Evolutionary conservation across 2,888 invertebrate species (phyloP), one percentile per base, ranked within the genome.

Genomic region (Troilus luridus): DNA sequence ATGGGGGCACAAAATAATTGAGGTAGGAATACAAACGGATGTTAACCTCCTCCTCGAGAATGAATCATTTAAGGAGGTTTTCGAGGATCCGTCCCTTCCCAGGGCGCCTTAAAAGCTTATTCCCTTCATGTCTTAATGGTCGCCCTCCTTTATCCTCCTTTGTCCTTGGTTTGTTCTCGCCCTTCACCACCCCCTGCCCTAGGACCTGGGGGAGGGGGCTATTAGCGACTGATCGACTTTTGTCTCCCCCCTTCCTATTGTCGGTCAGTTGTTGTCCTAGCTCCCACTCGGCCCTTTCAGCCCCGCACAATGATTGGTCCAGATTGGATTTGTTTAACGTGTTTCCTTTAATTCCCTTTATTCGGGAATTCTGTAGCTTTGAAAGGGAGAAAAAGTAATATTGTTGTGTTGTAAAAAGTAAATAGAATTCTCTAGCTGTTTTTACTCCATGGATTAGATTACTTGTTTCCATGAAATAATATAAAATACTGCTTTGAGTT

Each of bases 271-370:
- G 72, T 77, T 77, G 72, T 77, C 72, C 72, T 9, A 77, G 27
- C 72, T 41, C 14, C 72, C 72, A 77, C 72, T 77, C 72, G 41
- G 72, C 72, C 72, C 72, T 77, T 77, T 77, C 72, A 77, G 9
- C 27, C 27, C 41, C 72, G 41, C 72, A 77, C 72, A 77, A 77
- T 77, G 72, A 77, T 77, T 77, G 72, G 72, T 77, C 72, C 72
- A 77, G 72, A 77, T 77, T 77, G 27, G 72, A 77, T 77, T 77
- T 77, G 72, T 77, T 77, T 77, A 77, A 77, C 72, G 41, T 77
- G 72, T 77, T 77, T 77, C 72, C 72, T 77, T 77, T 77, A 77
- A 77, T 77, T 77, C 72, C 72, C 41, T 77, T 77, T 77, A 77
- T 77, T 77, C 72, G 19, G 72, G 72, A 77, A 77, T 27, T 77